Evolutionary conservation across 2,113 vertebrate genomes (phyloP), one percentile per base, ranked within the genome.

Genomic region (Podilymbus podiceps): DNA sequence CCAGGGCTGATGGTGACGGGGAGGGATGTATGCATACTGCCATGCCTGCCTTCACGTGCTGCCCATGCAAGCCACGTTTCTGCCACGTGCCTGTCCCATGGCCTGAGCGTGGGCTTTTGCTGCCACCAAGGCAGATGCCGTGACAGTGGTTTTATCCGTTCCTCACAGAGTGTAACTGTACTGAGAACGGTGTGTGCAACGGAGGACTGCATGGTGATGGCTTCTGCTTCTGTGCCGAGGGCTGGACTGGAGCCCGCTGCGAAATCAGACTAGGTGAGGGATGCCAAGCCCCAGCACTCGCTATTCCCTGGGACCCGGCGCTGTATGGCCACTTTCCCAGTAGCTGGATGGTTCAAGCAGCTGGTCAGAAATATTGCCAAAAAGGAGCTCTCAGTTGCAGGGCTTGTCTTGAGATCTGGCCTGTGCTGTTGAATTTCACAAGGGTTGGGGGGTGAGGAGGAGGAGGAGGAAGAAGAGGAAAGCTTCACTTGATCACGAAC

Each of bases 221-320:
- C 55, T 97, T 97, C 95, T 99, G 99, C 96, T 99, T 98, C 97
- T 99, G 99, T 76, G 72, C 93, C 0, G 98, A 98, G 85, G 98
- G 98, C 64, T 99, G 99, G 99, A 98, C 96, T 1, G 99, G 99
- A 79, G 74, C 91, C 3, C 95, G 1, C 86, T 99, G 99, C 8
- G 98, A 99, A 60, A 96, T 30, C 74, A 94, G 98, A 71, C 96
- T 98, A 58, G 98, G 99, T 99, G 96, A 98, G 97, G 11, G 19
- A 7, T 31, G 64, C 60, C 44, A 14, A n/a, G 21, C 59, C 56
- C 55, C 28, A 23, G 35, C 11, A 20, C 38, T 69, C 2, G 0
- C 77, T 58, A 0, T 14, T n/a, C 59, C 64, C 69, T 24, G 62
- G 20, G 11, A 64, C 24, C n/a, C 0, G 0, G n/a, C 68, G 74